These are phyloP conservation scores for Platanista minor DNA, from an alignment of 2,113 vertebrate species.

Conservation along the genomic window DNA sequence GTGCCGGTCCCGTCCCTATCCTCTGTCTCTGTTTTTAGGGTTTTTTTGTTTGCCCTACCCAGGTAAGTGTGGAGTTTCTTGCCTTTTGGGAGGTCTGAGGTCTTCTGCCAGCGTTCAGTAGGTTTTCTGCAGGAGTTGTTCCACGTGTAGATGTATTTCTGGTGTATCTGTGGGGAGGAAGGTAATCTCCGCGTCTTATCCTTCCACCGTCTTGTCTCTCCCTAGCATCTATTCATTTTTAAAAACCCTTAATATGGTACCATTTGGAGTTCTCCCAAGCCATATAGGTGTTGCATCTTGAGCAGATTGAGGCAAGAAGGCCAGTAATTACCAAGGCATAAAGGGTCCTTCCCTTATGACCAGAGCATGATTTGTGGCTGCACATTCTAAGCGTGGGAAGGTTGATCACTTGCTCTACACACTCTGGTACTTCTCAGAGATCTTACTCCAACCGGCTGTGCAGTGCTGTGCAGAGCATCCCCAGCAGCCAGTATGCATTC, in stretches of 20 bases:
- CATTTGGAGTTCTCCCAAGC: not conserved
- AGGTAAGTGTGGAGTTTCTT: no score
- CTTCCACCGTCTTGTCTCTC: no score
- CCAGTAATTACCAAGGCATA: not conserved
- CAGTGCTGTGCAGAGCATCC: not conserved
- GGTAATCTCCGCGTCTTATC: no score
- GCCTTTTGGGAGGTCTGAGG: no score
- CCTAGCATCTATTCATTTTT: no score
- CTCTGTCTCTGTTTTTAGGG: no score
- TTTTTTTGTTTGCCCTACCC: no score
- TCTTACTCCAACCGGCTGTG: not conserved
- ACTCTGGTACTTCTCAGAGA: not conserved
- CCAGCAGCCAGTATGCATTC: not conserved
- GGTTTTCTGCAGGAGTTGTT: no score
- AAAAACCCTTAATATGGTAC: not conserved
- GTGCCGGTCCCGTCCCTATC: no score
- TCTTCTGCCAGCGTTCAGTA: no score
- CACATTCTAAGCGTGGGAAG: not conserved
- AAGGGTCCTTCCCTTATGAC: not conserved
- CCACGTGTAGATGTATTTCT: no score
- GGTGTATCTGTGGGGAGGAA: no score
- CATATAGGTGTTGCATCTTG: not conserved
- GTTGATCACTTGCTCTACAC: not conserved
- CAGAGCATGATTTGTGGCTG: not conserved
- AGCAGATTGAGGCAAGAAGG: not conserved